phyloP scores from a whole-genome alignment of 2,113 vertebrate genomes.

The Paralichthys olivaceus region DNA sequence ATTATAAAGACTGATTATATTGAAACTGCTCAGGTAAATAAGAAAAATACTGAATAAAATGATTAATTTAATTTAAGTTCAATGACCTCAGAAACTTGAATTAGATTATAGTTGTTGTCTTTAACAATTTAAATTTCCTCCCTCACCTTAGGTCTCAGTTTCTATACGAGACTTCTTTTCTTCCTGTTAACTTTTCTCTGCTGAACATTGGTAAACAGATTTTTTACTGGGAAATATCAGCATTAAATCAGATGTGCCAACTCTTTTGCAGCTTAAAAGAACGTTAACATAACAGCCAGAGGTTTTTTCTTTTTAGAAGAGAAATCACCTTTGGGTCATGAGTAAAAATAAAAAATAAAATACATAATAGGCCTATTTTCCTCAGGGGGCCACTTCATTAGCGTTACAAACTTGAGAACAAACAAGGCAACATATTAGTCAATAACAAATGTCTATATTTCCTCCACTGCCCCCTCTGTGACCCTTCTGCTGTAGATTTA shows the following conservation, averaged over 20 bases:
- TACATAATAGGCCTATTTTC: neutral
- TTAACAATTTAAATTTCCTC: neutral
- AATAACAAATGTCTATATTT: slow-evolving; percentile 36
- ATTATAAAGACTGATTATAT: neutral
- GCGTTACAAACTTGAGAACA: slow-evolving; percentile 32
- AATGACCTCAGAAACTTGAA: neutral
- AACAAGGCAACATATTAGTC: slow-evolving; percentile 32
- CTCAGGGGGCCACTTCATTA: slow-evolving; percentile 20
- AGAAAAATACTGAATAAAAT: no score
- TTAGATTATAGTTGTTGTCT: neutral
- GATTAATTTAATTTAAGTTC: no score
- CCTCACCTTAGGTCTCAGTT: neutral
- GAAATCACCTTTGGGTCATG: slow-evolving; percentile 3
- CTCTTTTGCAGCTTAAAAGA: no score
- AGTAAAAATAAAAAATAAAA: neutral
- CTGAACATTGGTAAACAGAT: neutral
- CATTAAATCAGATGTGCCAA: no score
- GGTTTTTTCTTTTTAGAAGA: no score
- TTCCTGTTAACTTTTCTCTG: neutral
- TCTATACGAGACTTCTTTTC: neutral
- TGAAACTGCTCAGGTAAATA: neutral
- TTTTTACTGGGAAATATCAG: neutral
- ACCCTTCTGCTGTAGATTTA: slow-evolving; percentile 54
- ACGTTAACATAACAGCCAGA: no score
- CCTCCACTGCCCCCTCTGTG: slow-evolving; percentile 29